Evolutionary conservation across 2,113 vertebrate species (phyloP), one percentile per base, ranked within the genome.

Genomic region (Crypturellus undulatus): DNA sequence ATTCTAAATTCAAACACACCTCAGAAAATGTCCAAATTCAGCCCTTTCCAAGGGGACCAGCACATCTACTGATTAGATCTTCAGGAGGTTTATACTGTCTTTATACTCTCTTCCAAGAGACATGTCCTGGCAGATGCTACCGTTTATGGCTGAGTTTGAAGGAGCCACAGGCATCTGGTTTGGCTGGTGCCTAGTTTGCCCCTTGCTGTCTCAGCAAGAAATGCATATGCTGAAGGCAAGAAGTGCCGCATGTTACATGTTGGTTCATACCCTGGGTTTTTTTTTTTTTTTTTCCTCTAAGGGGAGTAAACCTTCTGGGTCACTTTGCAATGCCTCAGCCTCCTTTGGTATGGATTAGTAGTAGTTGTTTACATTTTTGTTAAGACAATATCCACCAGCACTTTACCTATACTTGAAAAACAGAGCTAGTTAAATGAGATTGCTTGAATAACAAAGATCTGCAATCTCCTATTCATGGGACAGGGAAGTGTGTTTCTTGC

Each of bases 61-160:
- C 30, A 75, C 68, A 73, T 91, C 71, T 91, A 42, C 79, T 91
- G 84, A 83, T 97, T 70, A 92, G 84, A 88, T 70, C 75, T 79
- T 78, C 19, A 20, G 77, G 51, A 91, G 2, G 4, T 75, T 45
- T 56, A n/a, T 26, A 56, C 45, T n/a, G n/a, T 76, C 6, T 38
- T 38, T 38, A 38, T 38, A 38, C 7, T 83, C 25, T 38, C 17
- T 90, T 85, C 89, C 82, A 93, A 0, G 10, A 91, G 87, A 34
- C 96, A 47, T 38, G 94, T 87, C 51, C 38, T 16, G 3, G 84
- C 89, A 93, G 94, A 58, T 85, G 79, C 78, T 92, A 42, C 72
- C 56, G 64, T 93, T 93, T 80, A 22, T 25, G 34, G 72, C 38
- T 1, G 72, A n/a, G 45, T 68, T 68, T 83, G 42, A 26, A 64